These are phyloP conservation scores for Rhagologus leucostigma DNA, from an alignment of 2,113 vertebrate species.

Conservation along the genomic window DNA sequence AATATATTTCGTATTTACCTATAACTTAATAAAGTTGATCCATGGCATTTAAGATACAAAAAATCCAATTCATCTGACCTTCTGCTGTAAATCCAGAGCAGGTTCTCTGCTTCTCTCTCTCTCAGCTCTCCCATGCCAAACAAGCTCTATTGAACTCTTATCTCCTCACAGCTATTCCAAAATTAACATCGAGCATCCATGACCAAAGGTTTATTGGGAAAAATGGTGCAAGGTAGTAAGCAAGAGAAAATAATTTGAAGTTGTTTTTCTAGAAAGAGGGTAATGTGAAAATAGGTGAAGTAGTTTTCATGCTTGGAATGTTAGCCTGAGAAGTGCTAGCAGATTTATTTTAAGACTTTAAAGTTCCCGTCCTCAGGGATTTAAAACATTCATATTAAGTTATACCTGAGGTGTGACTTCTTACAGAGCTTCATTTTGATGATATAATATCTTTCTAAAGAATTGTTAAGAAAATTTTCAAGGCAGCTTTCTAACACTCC, in stretches of 20 bases:
- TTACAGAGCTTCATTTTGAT: background rate
- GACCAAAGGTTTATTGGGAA: background rate
- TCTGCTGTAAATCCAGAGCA: background rate
- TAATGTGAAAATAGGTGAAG: background rate
- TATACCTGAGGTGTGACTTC: background rate
- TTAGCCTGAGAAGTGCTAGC: background rate
- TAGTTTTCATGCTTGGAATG: background rate
- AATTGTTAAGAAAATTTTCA: background rate
- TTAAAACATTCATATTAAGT: background rate
- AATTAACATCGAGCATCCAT: background rate
- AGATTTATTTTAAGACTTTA: background rate
- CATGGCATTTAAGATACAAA: background rate
- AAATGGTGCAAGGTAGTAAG: background rate
- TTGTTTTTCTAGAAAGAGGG: background rate
- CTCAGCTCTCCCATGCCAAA: background rate
- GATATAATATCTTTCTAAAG: background rate
- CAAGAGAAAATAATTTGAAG: background rate
- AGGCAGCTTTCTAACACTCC: background rate
- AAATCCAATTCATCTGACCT: background rate
- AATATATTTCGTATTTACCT: background rate
- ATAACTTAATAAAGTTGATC: background rate
- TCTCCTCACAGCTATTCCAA: background rate
- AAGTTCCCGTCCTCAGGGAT: background rate
- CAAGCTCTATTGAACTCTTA: background rate
- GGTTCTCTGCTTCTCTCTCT: background rate